phyloP scores from a whole-genome alignment of 2,797 vertebrate genomes.

The Siniperca undulata region DNA sequence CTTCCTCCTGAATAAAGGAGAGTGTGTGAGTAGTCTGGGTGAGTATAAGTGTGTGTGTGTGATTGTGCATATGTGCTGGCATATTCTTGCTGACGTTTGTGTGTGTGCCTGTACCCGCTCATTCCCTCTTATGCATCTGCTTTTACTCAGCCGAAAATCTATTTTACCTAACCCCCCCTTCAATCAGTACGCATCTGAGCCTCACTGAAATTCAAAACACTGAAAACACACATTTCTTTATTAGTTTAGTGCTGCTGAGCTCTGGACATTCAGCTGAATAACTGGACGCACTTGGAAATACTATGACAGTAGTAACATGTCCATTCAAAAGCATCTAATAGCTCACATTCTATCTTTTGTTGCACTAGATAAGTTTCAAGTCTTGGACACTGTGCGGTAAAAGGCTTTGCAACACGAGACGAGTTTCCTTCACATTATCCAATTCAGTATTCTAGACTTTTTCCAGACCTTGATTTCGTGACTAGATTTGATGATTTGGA shows the following conservation, averaged over 20 bases:
- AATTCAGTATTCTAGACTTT: background rate
- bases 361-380: background rate
- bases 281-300: constrained; percentile 26
- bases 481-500: constrained; percentile 10
- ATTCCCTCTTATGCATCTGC: constrained; percentile 68
- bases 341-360: background rate
- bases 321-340: background rate
- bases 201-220: constrained; percentile 78
- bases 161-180: constrained; percentile 63
- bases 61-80: constrained; percentile 58
- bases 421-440: background rate
- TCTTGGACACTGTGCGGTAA: background rate
- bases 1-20: constrained; percentile 77
- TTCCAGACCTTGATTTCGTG: constrained; percentile 24
- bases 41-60: constrained; percentile 63
- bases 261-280: constrained; percentile 46
- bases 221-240: constrained; percentile 74
- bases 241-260: constrained; percentile 63
- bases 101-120: constrained; percentile 15
- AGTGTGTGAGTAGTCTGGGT: constrained; percentile 60
- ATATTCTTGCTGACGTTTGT: constrained; percentile 54
- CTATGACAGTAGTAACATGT: constrained; percentile 12
- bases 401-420: background rate
- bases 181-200: constrained; percentile 53
- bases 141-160: constrained; percentile 77